Percentiles rank a stretch among this genome's conserved stretches.
phyloP scores from a whole-genome alignment of 23 tunicate species.

The Ciona savignyi region DNA sequence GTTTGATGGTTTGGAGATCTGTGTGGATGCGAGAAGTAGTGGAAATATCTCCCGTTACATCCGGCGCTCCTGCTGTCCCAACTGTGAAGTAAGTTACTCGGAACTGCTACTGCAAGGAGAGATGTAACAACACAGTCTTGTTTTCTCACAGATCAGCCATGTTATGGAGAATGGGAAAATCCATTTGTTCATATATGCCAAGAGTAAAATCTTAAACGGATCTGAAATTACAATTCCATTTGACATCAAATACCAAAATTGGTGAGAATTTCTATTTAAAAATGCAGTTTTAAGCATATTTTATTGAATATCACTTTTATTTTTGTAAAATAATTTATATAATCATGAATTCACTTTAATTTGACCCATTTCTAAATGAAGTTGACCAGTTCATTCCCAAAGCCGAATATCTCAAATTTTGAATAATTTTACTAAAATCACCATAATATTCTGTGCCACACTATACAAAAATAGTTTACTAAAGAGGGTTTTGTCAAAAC shows the following conservation, averaged over 20 bases:
- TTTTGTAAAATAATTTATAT: no score
- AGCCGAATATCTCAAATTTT: no score
- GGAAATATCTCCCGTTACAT: conserved; percentile 44
- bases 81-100: conserved; percentile 44
- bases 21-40: conserved; percentile 39
- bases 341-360: no score
- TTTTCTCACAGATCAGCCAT: conserved; percentile 10
- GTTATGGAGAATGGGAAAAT: conserved; percentile 31
- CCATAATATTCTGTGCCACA: no score
- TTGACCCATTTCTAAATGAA: no score
- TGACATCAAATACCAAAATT: conserved; percentile 69
- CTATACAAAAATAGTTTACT: no score
- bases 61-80: conserved; percentile 60
- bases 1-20: conserved; percentile 51
- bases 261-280: conserved; percentile 14
- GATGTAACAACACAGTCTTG: no score
- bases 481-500: no score
- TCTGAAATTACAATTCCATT: conserved; percentile 63
- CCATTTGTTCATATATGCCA: conserved; percentile 31
- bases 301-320: neutral
- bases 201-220: conserved; percentile 30
- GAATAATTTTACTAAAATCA: no score
- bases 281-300: neutral
- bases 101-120: conserved; percentile 4
- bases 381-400: no score